Evolutionary conservation across 2,888 invertebrate species (phyloP).

Genomic region (Salpingus planirostris): DNA sequence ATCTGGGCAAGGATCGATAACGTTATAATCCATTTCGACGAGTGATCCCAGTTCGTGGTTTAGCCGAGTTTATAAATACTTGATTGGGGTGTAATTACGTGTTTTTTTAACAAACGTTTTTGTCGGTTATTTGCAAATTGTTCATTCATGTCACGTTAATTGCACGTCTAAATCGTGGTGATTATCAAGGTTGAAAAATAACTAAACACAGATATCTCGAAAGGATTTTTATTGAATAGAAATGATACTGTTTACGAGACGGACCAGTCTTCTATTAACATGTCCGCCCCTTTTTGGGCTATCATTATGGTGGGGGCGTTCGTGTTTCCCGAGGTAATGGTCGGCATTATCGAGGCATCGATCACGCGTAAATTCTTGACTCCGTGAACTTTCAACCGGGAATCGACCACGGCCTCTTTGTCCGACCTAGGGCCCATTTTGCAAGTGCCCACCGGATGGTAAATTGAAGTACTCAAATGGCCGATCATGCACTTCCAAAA

Average conservation of each 20-base stretch:
- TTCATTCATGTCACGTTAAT: no score
- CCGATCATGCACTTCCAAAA: conserved; percentile 83
- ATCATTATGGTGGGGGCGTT: conserved; percentile 91
- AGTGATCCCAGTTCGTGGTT: no score
- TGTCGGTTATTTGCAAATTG: no score
- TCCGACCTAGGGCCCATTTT: conserved; percentile 83
- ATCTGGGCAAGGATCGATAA: conserved; percentile 4
- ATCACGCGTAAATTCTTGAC: conserved; percentile 70
- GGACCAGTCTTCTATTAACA: conserved; percentile 78
- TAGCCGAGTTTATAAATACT: no score
- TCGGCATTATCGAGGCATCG: conserved; percentile 84
- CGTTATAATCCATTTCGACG: no score
- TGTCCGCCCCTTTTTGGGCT: conserved; percentile 79
- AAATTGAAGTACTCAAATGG: conserved; percentile 82
- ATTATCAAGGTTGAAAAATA: no score
- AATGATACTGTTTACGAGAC: no score
- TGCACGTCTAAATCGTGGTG: no score
- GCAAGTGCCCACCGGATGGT: conserved; percentile 80
- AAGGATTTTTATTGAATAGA: no score
- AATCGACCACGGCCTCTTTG: conserved; percentile 72
- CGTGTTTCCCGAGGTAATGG: conserved; percentile 81
- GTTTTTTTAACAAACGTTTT: no score
- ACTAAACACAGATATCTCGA: no score
- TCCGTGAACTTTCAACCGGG: conserved; percentile 67
- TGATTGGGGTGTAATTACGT: no score